Conservation (phyloP, 1,140 invertebrate genomes). For the Panulirus ornatus region DNA sequence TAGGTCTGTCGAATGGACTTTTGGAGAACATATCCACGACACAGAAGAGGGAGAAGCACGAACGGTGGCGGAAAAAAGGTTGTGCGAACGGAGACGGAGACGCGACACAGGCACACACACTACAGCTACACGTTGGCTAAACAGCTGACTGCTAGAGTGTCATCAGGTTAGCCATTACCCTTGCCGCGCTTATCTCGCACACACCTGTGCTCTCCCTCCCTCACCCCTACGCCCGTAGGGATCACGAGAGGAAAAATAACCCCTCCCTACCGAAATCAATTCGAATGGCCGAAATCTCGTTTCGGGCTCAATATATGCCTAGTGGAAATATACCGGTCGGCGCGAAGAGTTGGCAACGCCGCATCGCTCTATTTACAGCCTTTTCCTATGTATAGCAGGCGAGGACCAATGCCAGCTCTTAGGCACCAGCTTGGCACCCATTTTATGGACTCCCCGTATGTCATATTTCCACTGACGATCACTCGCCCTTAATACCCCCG, state of each 20-base stretch:
- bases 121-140: conserved; percentile 69
- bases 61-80: conserved; percentile 53
- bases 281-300: no score
- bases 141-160: conserved; percentile 68
- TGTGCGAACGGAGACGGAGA: conserved; percentile 51
- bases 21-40: conserved; percentile 64
- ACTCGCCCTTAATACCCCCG: no score
- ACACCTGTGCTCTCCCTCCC: conserved; percentile 19
- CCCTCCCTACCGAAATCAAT: no score
- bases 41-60: conserved; percentile 63
- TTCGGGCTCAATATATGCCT: background rate
- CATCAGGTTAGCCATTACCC: conserved; percentile 60
- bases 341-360: conserved; percentile 40
- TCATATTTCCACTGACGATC: conserved; percentile 23
- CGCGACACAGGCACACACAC: conserved; percentile 63
- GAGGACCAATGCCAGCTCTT: conserved; percentile 58
- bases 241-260: no score
- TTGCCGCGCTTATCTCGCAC: conserved; percentile 39
- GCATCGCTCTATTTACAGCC: conserved; percentile 60
- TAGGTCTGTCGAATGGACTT: conserved; percentile 64
- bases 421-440: conserved; percentile 57
- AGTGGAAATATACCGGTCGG: background rate
- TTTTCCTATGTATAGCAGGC: conserved; percentile 64
- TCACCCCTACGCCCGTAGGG: background rate
- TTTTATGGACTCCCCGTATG: conserved; percentile 48